phyloP scores from a whole-genome alignment of 2,888 invertebrate species.

The Anoplius nigerrimus region DNA sequence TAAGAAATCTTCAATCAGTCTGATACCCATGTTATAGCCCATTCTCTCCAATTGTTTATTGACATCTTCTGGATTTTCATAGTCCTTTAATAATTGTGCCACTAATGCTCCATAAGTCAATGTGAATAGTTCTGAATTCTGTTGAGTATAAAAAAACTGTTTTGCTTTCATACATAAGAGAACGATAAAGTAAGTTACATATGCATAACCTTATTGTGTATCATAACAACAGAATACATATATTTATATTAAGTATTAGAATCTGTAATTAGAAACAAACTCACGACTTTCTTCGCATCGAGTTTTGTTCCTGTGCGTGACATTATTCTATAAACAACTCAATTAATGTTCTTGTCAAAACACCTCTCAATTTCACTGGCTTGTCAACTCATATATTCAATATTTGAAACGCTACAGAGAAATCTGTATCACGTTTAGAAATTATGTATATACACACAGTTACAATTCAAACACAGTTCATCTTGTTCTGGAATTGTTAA shows the following conservation, averaged over 20 bases:
- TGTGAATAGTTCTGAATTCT: conserved; percentile 97
- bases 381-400: too few relatives aligned
- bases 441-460: too few relatives aligned
- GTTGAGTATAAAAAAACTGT: conserved; percentile 39
- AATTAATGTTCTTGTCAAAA: too few relatives aligned
- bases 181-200: neutral
- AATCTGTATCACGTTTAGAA: too few relatives aligned
- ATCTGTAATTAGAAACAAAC: conserved; percentile 58
- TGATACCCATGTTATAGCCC: conserved; percentile 98
- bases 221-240: neutral
- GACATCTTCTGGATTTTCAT: conserved; percentile 97
- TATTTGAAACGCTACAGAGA: too few relatives aligned
- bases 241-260: neutral
- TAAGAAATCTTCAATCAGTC: conserved; percentile 97
- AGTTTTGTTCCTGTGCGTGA: conserved; percentile 83
- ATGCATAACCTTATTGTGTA: conserved; percentile 17
- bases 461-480: too few relatives aligned
- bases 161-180: conserved; percentile 18
- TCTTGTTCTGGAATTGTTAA: too few relatives aligned
- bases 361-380: too few relatives aligned
- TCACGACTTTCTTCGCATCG: conserved; percentile 87
- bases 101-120: conserved; percentile 98
- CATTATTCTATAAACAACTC: conserved; percentile 75
- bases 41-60: conserved; percentile 96
- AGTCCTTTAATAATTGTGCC: conserved; percentile 96